A percentile compares a stretch with the other conserved stretches of the same genome.
Conservation (phyloP, 2,797 vertebrate species). For the Coendou prehensilis region DNA sequence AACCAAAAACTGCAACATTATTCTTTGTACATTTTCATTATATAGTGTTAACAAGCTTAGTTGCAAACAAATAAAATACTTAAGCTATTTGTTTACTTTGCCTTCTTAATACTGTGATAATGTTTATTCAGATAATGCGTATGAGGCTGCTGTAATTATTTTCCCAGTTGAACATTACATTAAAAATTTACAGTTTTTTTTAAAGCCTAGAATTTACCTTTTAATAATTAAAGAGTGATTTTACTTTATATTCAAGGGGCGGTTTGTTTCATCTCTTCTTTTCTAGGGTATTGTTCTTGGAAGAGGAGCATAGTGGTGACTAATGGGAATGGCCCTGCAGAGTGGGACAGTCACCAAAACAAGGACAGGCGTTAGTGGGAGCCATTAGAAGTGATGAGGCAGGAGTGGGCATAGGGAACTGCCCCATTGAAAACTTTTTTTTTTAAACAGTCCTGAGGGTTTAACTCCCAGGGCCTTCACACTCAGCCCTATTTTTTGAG, state of each 20-base stretch:
- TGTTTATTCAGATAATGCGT: constrained; percentile 70
- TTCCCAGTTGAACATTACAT: constrained; percentile 44
- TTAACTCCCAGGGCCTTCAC: background rate
- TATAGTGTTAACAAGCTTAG: constrained; percentile 89
- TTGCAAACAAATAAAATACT: constrained; percentile 88
- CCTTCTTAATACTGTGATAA: constrained; percentile 83
- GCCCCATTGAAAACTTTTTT: background rate
- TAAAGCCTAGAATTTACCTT: constrained; percentile 41
- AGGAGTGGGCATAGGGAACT: background rate
- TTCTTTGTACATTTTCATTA: constrained; percentile 88
- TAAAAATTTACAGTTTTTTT: constrained; percentile 60
- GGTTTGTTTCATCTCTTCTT: constrained; percentile 64
- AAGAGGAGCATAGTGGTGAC: constrained; percentile 41
- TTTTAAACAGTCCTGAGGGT: background rate
- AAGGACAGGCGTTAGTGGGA: background rate
- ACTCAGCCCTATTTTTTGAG: background rate
- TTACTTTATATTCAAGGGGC: constrained; percentile 62
- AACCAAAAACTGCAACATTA: constrained; percentile 87
- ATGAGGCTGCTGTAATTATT: constrained; percentile 63
- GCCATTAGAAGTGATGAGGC: background rate
- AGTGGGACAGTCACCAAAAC: constrained; percentile 2
- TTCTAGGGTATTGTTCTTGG: constrained; percentile 52
- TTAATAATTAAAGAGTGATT: constrained; percentile 76
- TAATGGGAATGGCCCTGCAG: background rate
- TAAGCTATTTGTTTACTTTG: constrained; percentile 87